Base-by-base conservation (phyloP, 2,113 vertebrate species). In the Ceyx cyanopectus region DNA sequence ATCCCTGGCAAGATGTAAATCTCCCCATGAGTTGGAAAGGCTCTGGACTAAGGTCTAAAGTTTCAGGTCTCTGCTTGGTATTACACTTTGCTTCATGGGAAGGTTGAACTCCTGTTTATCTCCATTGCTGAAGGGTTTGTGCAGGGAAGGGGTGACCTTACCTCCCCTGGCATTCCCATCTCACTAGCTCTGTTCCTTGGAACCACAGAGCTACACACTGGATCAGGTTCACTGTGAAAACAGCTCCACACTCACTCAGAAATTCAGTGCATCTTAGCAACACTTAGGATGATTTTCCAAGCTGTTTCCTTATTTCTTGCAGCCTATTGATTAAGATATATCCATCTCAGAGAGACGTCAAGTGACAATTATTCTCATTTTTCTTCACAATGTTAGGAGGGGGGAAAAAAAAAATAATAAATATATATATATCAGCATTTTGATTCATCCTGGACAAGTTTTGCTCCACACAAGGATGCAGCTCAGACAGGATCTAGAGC, bases 401-500 rank as follows among this genome's bases (percentile, higher is more conserved):
- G 12, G 4, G 37, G 37, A 10, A 37, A 0, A 18, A 60, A 50
- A 54, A 61, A 73, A 34, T 19, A 45, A 32, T 32, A 32, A 32
- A 32, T 32, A 32, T 6, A 22, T 34, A 34, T 7, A 23, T 10
- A 13, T 7, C 12, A 21, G 12, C 50, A 12, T 65, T 86, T 50
- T 68, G 23, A 74, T 65, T 89, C 20, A 14, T 82, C 30, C 40
- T 79, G 32, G 30, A 50, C 87, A 73, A 54, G 15, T 54, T 62
- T 82, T 81, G 26, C 37, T 81, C 46, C 53, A 30, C 0, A 0
- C 4, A 1, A 48, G 29, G 37, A 70, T 2, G 3, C 14, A 48
- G 4, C 40, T 56, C 62, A 78, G 63, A 7, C 5, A 60, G n/a
- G 24, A 77, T 57, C 22, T 29, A 13, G 9, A 66, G 12, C 14